phyloP scores from a whole-genome alignment of 2,888 invertebrate species.

The Cerceris rybyensis region DNA sequence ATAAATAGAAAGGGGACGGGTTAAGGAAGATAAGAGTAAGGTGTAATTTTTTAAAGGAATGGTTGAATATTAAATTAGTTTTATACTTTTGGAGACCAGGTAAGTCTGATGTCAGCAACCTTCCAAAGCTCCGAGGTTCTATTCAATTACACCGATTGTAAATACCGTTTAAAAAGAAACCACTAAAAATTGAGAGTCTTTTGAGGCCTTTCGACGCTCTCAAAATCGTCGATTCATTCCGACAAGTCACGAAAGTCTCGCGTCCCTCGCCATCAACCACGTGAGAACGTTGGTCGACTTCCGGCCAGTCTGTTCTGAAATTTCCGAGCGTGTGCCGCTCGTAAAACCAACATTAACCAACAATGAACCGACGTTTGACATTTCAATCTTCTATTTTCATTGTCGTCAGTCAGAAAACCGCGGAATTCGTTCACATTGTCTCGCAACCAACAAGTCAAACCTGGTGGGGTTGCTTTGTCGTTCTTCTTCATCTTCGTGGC shows the following conservation, averaged over 20 bases:
- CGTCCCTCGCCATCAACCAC: background rate
- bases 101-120: too few species aligned
- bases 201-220: background rate
- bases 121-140: too few species aligned
- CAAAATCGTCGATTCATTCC: background rate
- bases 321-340: slow-evolving; percentile 65
- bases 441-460: slow-evolving; percentile 32
- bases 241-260: background rate
- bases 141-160: too few species aligned
- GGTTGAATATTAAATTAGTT: too few species aligned
- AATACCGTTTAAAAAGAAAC: background rate
- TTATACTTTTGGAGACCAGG: too few species aligned
- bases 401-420: slow-evolving; percentile 69
- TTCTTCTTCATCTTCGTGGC: slow-evolving; percentile 4
- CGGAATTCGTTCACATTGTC: slow-evolving; percentile 51
- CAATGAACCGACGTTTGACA: slow-evolving; percentile 68
- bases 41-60: too few species aligned
- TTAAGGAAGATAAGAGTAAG: too few species aligned
- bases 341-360: slow-evolving; percentile 74
- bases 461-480: slow-evolving; percentile 34
- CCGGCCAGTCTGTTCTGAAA: slow-evolving; percentile 25
- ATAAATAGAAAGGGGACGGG: too few species aligned
- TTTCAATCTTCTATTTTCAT: slow-evolving; percentile 70
- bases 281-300: slow-evolving; percentile 14
- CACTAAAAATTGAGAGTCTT: background rate